These are phyloP conservation scores for Seira ritae DNA, from an alignment of 2,888 invertebrate species.

Conservation along the genomic window DNA sequence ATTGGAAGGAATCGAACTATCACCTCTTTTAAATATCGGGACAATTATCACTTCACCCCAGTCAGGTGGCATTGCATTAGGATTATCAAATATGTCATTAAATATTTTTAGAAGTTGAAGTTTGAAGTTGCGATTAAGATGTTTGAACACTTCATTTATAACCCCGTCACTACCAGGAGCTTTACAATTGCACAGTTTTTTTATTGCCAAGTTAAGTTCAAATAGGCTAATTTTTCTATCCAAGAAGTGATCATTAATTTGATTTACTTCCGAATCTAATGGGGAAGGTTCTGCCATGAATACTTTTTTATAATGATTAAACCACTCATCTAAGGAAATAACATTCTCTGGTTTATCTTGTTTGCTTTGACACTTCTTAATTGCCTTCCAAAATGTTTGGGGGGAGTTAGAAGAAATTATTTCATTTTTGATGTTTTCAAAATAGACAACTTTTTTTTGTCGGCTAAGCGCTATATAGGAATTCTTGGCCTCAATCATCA, in stretches of 20 bases:
- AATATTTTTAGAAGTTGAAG: background rate
- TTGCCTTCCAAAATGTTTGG: background rate
- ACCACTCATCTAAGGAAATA: background rate
- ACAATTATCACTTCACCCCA: constrained; percentile 18
- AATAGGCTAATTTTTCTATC: background rate
- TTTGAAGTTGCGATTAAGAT: background rate
- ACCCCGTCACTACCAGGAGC: constrained; percentile 10
- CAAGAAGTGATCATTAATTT: background rate
- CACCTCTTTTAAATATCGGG: constrained; percentile 31
- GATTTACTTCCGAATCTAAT: too few species aligned
- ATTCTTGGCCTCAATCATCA: background rate
- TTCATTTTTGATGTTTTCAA: background rate
- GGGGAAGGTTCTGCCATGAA: too few species aligned
- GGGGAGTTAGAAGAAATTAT: background rate
- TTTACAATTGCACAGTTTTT: background rate
- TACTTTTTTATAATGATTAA: background rate
- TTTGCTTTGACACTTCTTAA: background rate
- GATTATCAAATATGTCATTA: background rate
- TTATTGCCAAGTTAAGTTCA: background rate
- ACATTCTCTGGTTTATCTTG: background rate
- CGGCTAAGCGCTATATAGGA: background rate
- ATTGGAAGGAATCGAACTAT: background rate
- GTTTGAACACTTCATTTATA: background rate
- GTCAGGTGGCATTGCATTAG: background rate
- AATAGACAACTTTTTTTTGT: background rate